These are phyloP conservation scores for Notothenia rossii DNA, from an alignment of 2,113 vertebrate species.

Conservation along the genomic window DNA sequence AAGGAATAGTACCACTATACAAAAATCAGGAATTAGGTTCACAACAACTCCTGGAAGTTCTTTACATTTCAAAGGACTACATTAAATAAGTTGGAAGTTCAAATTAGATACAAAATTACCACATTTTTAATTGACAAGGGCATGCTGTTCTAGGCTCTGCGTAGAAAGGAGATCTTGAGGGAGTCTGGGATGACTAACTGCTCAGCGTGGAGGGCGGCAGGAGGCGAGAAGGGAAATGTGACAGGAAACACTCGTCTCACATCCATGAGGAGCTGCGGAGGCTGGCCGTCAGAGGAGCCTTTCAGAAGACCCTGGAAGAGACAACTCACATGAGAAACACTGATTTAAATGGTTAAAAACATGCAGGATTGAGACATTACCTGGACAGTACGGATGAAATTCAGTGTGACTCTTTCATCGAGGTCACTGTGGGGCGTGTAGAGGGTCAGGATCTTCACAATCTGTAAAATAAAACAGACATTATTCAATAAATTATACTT, in stretches of 20 bases:
- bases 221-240: constrained; percentile 78
- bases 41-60: neutral
- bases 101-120: neutral
- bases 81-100: neutral
- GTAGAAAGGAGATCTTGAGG: constrained; percentile 81
- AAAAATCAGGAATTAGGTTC: neutral
- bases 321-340: neutral
- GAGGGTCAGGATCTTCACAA: constrained; percentile 83
- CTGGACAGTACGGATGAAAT: constrained; percentile 83
- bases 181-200: constrained; percentile 80
- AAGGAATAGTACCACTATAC: neutral
- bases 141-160: constrained; percentile 62
- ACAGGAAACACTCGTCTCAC: constrained; percentile 82
- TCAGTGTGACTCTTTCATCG: constrained; percentile 81
- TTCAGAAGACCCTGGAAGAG: constrained; percentile 78
- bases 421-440: constrained; percentile 81
- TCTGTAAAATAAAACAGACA: constrained; percentile 68
- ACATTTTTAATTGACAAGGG: constrained; percentile 1
- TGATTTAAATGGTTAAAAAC: neutral
- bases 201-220: constrained; percentile 42
- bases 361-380: constrained; percentile 50
- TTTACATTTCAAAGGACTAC: constrained; percentile 10
- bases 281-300: constrained; percentile 55
- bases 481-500: neutral
- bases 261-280: constrained; percentile 82